A percentile compares a stretch with the other conserved stretches of the same genome.
Conservation (phyloP, 2,113 vertebrate genomes). For the Cynoglossus semilaevis region DNA sequence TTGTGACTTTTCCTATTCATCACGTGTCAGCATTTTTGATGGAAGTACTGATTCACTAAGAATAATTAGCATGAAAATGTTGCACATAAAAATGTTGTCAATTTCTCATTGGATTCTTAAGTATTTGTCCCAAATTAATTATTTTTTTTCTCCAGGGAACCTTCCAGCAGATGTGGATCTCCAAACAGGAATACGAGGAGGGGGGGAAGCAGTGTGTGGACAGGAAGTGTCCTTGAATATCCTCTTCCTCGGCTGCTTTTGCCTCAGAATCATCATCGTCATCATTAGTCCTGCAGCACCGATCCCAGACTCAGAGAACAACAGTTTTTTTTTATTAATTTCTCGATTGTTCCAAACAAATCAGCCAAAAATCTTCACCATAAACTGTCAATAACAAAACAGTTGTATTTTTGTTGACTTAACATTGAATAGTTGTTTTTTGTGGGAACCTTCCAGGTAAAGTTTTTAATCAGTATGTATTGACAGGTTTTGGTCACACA, state of each 20-base stretch:
- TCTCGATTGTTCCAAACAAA: not conserved
- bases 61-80: no score
- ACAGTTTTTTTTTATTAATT: slow-evolving; percentile 4
- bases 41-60: no score
- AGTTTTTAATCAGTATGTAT: slow-evolving; percentile 7
- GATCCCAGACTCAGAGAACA: slow-evolving; percentile 71
- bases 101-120: no score
- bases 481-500: no score
- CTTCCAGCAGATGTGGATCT: slow-evolving; percentile 99
- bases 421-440: slow-evolving; percentile 10
- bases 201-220: slow-evolving; percentile 98
- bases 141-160: slow-evolving; percentile 81
- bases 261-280: slow-evolving; percentile 26
- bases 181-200: slow-evolving; percentile 98
- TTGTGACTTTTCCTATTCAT: no score
- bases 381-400: slow-evolving; percentile 20
- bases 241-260: not conserved
- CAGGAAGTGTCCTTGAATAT: slow-evolving; percentile 89
- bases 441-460: slow-evolving; percentile 12
- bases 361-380: slow-evolving; percentile 21
- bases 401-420: slow-evolving; percentile 22
- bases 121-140: not conserved
- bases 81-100: no score
- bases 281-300: slow-evolving; percentile 42
- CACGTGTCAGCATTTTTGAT: no score